Evolutionary conservation across 2,797 vertebrate genomes (phyloP), one percentile per base, ranked within the genome.

Genomic region (Rhinoraja longicauda): DNA sequence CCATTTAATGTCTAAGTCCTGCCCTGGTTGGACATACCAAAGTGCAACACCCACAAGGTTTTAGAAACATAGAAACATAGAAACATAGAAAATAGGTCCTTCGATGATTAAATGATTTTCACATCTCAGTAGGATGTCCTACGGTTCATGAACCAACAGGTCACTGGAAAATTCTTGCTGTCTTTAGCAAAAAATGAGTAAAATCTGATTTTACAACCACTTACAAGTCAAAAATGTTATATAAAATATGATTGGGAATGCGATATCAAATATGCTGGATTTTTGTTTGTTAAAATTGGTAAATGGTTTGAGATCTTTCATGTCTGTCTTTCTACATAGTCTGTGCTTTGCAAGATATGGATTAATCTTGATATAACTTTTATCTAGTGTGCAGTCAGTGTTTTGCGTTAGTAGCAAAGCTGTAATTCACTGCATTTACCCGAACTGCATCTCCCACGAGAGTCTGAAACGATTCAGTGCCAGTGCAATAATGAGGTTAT

Each of bases 401-500:
- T 64, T 88, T 36, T 88, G 17, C 26, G 70, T 26, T 90, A 39
- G 67, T 39, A 72, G 67, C 7, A 36, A 90, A 39, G 79, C 79
- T 24, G 7, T 72, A 72, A 90, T 70, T 90, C 64, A 70, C 15
- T 67, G 86, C 19, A 70, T 36, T 62, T 72, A 24, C 21, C 64
- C 64, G 90, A 9, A 32, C 26, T 73, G 24, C 39, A 45, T 39
- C 36, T 73, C 39, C 39, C 36, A 24, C 17, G 5, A 36, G 72
- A 53, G 19, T 73, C 88, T 91, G 21, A 72, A 72, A 36, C 32
- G 21, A 53, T 53, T 91, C 67, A 29, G 12, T 73, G 70, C 70
- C 45, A 70, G 24, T 91, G 90, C 24, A 72, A 91, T 91, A 73
- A 91, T 72, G 90, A 72, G 88, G 64, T 72, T 90, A 72, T 45